A percentile compares a stretch with the other conserved stretches of the same genome.
Evolutionary conservation across 2,797 vertebrate species (phyloP).

Genomic region (Sebastes matsubarae): DNA sequence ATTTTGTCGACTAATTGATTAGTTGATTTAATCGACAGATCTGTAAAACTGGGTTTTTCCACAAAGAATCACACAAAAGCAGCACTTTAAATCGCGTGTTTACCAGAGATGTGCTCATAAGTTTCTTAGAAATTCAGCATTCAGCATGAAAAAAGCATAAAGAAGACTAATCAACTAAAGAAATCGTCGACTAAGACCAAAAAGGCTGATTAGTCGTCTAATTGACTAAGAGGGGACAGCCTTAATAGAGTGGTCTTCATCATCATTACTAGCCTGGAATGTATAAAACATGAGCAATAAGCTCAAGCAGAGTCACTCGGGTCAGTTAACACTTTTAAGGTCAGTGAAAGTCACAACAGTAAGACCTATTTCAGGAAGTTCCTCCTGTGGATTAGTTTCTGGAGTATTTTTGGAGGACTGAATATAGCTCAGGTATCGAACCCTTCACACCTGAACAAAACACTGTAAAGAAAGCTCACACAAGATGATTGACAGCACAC

Average conservation of each 20-base stretch:
- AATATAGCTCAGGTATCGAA: neutral
- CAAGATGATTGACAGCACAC: constrained; percentile 30
- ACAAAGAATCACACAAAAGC: too few relatives aligned
- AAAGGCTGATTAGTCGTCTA: too few relatives aligned
- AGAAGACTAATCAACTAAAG: too few relatives aligned
- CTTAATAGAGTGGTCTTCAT: neutral
- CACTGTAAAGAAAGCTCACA: neutral
- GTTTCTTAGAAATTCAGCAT: too few relatives aligned
- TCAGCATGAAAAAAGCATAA: too few relatives aligned
- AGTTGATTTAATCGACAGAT: too few relatives aligned
- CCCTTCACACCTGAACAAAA: neutral
- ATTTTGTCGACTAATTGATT: too few relatives aligned
- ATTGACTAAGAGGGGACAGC: too few relatives aligned
- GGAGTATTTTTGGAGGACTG: neutral
- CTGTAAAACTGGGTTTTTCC: too few relatives aligned
- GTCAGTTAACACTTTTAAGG: neutral
- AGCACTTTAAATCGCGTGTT: accelerated
- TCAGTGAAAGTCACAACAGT: neutral
- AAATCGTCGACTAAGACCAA: too few relatives aligned
- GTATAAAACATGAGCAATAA: neutral
- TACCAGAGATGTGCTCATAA: accelerated
- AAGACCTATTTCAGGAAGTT: neutral
- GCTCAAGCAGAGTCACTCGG: neutral
- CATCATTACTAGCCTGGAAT: neutral
- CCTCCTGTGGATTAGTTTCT: neutral